phyloP scores from a whole-genome alignment of 2,113 vertebrate species.

The Tamias sibiricus region DNA sequence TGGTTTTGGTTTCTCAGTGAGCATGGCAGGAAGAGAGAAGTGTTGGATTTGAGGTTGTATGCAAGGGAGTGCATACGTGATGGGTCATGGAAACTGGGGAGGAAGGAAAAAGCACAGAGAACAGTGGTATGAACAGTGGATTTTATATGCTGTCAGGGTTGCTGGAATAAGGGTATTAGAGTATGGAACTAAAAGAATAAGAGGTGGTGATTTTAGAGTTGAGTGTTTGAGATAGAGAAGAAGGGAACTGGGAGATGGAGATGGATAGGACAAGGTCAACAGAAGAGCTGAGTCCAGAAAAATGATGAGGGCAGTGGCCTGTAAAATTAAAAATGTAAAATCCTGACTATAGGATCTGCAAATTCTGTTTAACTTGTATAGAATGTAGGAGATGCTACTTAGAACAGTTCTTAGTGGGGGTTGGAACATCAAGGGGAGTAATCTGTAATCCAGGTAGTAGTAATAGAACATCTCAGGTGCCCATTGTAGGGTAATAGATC shows the following conservation, averaged over 20 bases:
- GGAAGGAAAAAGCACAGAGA: neutral
- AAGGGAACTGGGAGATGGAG: neutral
- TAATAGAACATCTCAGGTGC: slow-evolving; percentile 55
- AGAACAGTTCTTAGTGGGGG: slow-evolving; percentile 47
- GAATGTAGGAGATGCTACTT: neutral
- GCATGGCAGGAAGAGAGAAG: neutral
- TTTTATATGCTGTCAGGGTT: neutral
- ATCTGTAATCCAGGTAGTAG: slow-evolving; percentile 44
- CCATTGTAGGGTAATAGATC: neutral
- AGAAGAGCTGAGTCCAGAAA: neutral
- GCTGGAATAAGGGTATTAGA: neutral
- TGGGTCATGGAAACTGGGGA: neutral
- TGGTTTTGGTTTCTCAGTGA: neutral
- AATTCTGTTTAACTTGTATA: slow-evolving; percentile 42
- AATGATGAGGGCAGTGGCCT: neutral
- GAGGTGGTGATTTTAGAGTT: neutral
- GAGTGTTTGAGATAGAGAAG: neutral
- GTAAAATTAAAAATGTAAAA: neutral
- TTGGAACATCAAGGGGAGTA: slow-evolving; percentile 52
- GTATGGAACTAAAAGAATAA: neutral
- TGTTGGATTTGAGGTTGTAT: neutral
- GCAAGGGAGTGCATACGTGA: neutral
- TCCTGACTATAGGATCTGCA: neutral
- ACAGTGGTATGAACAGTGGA: neutral
- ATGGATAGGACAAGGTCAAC: neutral